These are phyloP conservation scores for Chiloscyllium punctatum DNA, from an alignment of 2,797 vertebrate species.

Conservation along the genomic window DNA sequence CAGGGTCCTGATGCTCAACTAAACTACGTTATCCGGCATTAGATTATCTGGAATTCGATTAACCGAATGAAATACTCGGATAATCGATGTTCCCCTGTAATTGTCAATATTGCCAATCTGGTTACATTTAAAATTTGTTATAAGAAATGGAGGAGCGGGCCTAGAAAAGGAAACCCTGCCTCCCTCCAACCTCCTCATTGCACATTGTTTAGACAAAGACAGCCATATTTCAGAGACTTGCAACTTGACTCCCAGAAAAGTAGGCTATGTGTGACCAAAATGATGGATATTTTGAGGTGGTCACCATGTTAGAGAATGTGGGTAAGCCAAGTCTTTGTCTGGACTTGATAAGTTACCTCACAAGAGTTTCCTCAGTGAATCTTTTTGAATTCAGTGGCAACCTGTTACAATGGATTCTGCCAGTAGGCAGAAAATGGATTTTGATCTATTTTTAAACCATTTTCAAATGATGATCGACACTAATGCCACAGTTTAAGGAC, in stretches of 20 bases:
- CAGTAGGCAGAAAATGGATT: background rate
- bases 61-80: too few relatives aligned
- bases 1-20: too few relatives aligned
- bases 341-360: background rate
- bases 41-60: too few relatives aligned
- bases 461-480: background rate
- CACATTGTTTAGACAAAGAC: background rate
- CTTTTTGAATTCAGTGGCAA: background rate
- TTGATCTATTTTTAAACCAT: background rate
- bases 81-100: too few relatives aligned
- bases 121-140: too few relatives aligned
- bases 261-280: background rate
- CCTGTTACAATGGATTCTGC: background rate
- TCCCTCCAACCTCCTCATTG: too few relatives aligned
- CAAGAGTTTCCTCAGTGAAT: background rate
- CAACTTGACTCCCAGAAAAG: background rate
- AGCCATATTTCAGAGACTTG: background rate
- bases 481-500: background rate
- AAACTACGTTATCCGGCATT: too few relatives aligned
- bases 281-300: background rate
- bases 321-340: background rate
- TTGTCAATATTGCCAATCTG: too few relatives aligned
- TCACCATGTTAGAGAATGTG: background rate
- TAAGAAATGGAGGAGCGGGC: too few relatives aligned
- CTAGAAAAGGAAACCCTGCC: too few relatives aligned